Evolutionary conservation across 2,113 vertebrate genomes (phyloP).

Genomic region (Zingel zingel): DNA sequence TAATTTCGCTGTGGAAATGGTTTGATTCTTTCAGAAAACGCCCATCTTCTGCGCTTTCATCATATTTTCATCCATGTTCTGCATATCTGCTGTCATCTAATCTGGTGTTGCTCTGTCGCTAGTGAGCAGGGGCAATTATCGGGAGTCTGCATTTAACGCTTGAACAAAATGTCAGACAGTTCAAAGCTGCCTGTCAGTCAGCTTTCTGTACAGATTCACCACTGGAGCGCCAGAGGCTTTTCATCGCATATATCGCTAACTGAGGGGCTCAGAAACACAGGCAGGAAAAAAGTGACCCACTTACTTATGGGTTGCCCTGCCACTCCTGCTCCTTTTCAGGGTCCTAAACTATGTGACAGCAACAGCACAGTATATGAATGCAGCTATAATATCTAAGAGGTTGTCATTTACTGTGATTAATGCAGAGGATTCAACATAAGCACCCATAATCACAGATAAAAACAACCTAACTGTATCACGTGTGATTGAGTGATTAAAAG

Average conservation of each 20-base stretch:
- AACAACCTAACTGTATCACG: neutral
- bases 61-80: conserved; percentile 65
- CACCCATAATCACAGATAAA: neutral
- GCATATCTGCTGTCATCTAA: conserved; percentile 74
- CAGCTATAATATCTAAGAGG: neutral
- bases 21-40: conserved; percentile 49
- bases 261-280: conserved; percentile 53
- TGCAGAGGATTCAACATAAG: neutral
- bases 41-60: conserved; percentile 59
- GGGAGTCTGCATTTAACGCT: conserved; percentile 67
- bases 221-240: conserved; percentile 53
- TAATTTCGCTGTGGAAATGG: conserved; percentile 54
- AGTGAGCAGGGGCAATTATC: conserved; percentile 77
- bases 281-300: conserved; percentile 31
- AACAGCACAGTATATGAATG: neutral
- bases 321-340: conserved; percentile 32
- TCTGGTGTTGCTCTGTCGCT: conserved; percentile 63
- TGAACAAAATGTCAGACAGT: conserved; percentile 74
- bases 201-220: conserved; percentile 55
- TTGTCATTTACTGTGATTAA: neutral
- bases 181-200: conserved; percentile 77
- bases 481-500: neutral
- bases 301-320: conserved; percentile 51
- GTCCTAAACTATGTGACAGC: conserved; percentile 7
- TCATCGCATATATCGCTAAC: conserved; percentile 49